phyloP scores from a whole-genome alignment of 2,888 invertebrate genomes.

The Papilio gigon region DNA sequence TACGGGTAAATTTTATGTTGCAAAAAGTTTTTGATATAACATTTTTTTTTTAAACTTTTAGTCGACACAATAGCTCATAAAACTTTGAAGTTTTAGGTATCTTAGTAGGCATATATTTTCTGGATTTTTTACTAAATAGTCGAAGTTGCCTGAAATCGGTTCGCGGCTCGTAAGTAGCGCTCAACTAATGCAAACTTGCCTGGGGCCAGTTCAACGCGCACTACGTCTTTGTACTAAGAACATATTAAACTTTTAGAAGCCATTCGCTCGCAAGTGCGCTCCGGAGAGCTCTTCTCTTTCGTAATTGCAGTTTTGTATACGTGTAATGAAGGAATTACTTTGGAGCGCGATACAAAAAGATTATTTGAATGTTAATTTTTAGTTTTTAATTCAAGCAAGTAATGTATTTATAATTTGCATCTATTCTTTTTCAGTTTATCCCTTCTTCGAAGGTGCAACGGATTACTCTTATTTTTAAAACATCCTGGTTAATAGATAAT shows the following conservation, averaged over 20 bases:
- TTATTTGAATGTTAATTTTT: not conserved
- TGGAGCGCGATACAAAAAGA: not conserved
- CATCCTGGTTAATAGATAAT: no score
- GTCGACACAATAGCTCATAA: not conserved
- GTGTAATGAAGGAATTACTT: slow-evolving; percentile 45
- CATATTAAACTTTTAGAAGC: slow-evolving; percentile 49
- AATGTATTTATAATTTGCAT: no score
- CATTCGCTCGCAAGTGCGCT: slow-evolving; percentile 44
- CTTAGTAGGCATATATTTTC: slow-evolving; percentile 26
- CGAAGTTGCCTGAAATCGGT: slow-evolving; percentile 40
- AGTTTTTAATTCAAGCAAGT: not conserved
- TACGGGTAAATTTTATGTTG: no score
- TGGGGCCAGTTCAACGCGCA: slow-evolving; percentile 35
- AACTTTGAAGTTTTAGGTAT: slow-evolving; percentile 16
- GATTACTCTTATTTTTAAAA: not conserved
- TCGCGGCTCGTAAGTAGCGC: slow-evolving; percentile 21
- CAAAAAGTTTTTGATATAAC: not conserved
- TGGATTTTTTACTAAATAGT: slow-evolving; percentile 22
- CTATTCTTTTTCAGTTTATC: no score
- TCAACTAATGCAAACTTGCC: slow-evolving; percentile 42
- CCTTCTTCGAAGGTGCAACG: no score
- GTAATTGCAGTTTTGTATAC: slow-evolving; percentile 46
- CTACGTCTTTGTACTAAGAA: slow-evolving; percentile 45
- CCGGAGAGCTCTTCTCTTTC: slow-evolving; percentile 43
- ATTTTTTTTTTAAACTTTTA: not conserved